These are phyloP conservation scores for Stegodyphus mimosarum DNA, from an alignment of 1,140 invertebrate species.

Conservation along the genomic window DNA sequence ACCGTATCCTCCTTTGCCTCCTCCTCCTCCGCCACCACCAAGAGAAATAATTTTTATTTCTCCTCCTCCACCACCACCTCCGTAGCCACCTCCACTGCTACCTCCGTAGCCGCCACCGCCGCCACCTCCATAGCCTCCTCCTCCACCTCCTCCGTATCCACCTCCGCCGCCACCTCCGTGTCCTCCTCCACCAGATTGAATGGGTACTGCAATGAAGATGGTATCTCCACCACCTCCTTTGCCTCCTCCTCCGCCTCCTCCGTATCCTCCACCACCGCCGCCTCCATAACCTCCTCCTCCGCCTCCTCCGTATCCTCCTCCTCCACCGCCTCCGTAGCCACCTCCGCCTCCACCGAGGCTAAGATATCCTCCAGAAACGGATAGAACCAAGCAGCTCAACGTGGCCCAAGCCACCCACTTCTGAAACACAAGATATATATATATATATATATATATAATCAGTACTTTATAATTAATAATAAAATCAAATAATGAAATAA, in stretches of 20 bases:
- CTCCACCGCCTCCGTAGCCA: neutral
- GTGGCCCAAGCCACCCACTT: conserved; percentile 30
- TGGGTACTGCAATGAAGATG: conserved; percentile 45
- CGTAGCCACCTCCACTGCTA: neutral
- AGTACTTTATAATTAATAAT: too few species aligned
- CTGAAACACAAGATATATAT: conserved; percentile 9
- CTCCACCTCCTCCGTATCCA: neutral
- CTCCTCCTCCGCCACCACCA: conserved; percentile 8
- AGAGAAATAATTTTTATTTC: neutral
- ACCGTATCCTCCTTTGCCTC: neutral
- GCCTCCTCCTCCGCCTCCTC: conserved; percentile 7
- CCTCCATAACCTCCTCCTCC: conserved; percentile 15
- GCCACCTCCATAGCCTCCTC: neutral
- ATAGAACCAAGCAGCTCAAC: conserved; percentile 26
- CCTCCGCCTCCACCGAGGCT: conserved; percentile 24
- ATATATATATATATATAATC: too few species aligned
- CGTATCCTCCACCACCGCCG: conserved; percentile 14
- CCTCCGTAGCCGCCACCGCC: neutral
- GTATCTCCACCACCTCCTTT: neutral
- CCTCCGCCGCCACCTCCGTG: conserved; percentile 2
- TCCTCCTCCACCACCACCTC: conserved; percentile 22
- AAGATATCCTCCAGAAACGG: conserved; percentile 20
- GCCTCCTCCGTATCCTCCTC: conserved; percentile 16
- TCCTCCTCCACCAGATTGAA: conserved; percentile 5
- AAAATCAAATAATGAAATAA: too few species aligned